These are phyloP conservation scores for Shinisaurus crocodilurus DNA, from an alignment of 2,113 vertebrate genomes.

Conservation along the genomic window DNA sequence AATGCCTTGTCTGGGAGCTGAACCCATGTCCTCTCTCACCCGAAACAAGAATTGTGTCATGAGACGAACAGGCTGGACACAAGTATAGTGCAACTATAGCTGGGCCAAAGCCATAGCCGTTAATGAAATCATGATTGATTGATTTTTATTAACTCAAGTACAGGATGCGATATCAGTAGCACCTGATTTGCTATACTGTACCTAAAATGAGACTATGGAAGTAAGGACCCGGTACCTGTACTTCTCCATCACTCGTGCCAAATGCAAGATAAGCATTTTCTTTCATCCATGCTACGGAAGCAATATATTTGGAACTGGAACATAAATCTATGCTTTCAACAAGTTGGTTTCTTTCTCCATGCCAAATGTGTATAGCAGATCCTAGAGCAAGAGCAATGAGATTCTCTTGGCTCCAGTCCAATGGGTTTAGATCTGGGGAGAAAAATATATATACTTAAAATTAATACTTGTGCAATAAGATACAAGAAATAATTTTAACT, in stretches of 20 bases:
- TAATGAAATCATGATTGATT: not conserved
- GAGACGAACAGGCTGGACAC: not conserved
- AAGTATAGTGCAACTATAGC: not conserved
- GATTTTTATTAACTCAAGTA: not conserved
- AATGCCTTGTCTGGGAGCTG: not conserved
- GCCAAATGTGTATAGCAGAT: conserved; percentile 77
- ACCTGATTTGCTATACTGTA: not conserved
- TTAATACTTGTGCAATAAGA: not conserved
- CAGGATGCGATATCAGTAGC: too few species aligned
- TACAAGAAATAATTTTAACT: not conserved
- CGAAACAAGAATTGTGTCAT: not conserved
- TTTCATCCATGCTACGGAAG: conserved; percentile 79
- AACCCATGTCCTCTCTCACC: not conserved
- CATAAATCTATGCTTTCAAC: conserved; percentile 66
- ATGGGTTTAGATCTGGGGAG: conserved; percentile 78
- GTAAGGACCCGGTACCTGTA: conserved; percentile 69
- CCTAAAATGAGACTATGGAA: conserved; percentile 8
- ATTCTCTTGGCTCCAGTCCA: conserved; percentile 79
- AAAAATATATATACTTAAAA: conserved; percentile 49
- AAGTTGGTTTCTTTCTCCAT: conserved; percentile 61
- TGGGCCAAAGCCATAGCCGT: not conserved
- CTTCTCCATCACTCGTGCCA: conserved; percentile 80
- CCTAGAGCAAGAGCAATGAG: conserved; percentile 78
- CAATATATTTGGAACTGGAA: conserved; percentile 67
- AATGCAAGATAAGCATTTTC: conserved; percentile 76